Conservation (phyloP, 2,113 vertebrate species). For the Tragelaphus scriptus region DNA sequence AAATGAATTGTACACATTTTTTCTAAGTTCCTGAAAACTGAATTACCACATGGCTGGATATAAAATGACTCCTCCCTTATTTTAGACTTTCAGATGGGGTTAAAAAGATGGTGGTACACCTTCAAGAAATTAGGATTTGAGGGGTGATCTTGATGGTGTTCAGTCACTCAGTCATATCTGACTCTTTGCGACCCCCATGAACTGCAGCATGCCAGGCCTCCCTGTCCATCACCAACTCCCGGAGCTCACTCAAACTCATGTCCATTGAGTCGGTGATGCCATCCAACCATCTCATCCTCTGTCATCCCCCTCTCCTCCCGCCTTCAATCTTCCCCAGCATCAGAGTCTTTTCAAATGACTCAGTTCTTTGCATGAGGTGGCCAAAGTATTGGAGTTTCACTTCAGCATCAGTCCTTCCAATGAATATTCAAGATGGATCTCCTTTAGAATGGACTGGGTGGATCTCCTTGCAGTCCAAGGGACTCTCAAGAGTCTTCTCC, state of each 20-base stretch:
- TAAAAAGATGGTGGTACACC: conserved; percentile 18
- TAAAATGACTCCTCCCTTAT: conserved; percentile 30
- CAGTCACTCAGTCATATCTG: accelerated
- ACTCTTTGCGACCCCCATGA: neutral
- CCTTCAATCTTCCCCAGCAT: neutral
- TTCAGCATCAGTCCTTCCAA: neutral
- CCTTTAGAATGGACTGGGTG: neutral
- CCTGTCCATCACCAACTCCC: neutral
- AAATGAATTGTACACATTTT: conserved; percentile 1
- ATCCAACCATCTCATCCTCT: neutral
- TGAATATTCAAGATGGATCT: neutral
- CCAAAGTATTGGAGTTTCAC: neutral
- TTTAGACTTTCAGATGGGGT: conserved; percentile 31
- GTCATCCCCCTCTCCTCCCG: accelerated
- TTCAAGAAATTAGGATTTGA: conserved; percentile 23
- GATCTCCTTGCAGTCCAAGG: neutral
- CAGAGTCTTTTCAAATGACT: neutral
- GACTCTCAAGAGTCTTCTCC: neutral
- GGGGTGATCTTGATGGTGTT: neutral
- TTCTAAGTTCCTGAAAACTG: conserved; percentile 41
- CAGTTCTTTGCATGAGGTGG: neutral
- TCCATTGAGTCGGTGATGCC: neutral
- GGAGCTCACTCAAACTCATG: neutral
- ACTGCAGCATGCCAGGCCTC: neutral
- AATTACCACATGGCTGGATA: conserved; percentile 29